Evolutionary conservation across 2,797 vertebrate genomes (phyloP), one percentile per base, ranked within the genome.

Genomic region (Poecilia wingei): DNA sequence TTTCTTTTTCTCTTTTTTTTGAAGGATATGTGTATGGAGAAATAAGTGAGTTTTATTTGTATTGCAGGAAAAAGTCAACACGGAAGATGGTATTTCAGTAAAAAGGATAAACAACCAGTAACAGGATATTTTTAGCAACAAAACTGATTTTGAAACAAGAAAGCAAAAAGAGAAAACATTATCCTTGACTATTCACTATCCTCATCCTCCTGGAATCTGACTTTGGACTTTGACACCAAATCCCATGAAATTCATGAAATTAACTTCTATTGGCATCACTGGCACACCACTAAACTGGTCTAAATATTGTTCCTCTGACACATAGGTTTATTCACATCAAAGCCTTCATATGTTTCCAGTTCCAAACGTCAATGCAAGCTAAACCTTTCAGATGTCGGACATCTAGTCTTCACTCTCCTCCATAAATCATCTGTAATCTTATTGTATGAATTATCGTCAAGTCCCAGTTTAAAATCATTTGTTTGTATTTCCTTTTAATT

Each of bases 61-160:
- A 22, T 87, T 87, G 12, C 84, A 93, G 92, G 74, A 68, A 1
- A 20, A 9, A 72, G 28, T 75, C 75, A 51, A 74, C 47, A 46
- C 49, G 41, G 45, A 74, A 6, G 2, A 47, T 76, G 72, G 84
- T 81, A 39, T 74, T 43, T 75, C 71, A 86, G 10, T 75, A 73
- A 79, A 59, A 76, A 68, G 9, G 6, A 36, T 8, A 28, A 70
- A 14, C 39, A n/a, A n/a, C 14, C 46, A 28, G 66, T 41, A 41
- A n/a, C 4, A 61, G 33, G 1, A 59, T 8, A 39, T 25, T 61
- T 61, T 6, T 53, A 70, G 83, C 6, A 47, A 8, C 12, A 46
- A n/a, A 43, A 43, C 10, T 43, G 10, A 43, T 43, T n/a, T 69
- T 25, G 22, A 69, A 69, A 13, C 25, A 43, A n/a, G 39, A n/a